Evolutionary conservation across 2,888 invertebrate genomes (phyloP), one percentile per base, ranked within the genome.

Genomic region (Alitta virens): DNA sequence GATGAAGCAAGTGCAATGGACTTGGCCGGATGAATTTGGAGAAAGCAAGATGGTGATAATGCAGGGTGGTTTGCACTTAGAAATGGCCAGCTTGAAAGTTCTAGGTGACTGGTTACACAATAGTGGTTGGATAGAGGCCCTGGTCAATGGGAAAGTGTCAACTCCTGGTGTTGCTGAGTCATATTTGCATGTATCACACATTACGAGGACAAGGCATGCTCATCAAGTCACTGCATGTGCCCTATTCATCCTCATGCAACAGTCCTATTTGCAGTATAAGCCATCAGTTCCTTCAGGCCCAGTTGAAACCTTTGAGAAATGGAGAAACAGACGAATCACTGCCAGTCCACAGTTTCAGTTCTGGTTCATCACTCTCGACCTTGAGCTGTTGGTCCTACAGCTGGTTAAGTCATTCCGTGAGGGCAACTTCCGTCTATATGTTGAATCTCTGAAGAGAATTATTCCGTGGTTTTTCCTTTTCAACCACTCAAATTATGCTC

Each of bases 141-240:
- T 71, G 1, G 64, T 64, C 5, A 62, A 67, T 40, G 67, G 68
- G 43, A 63, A 55, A 25, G 57, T 71, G 40, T 66, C 71, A 16
- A 53, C 71, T 14, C 23, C 68, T 52, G 74, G 74, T 1, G 65
- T 64, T 12, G 64, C 68, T 24, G 67, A 72, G 23, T 72, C 70
- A 25, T 72, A 66, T 53, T 54, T 72, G 7, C 60, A 57, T n/a
- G n/a, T n/a, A n/a, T n/a, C n/a, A n/a, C n/a, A n/a, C n/a, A n/a
- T n/a, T n/a, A n/a, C n/a, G n/a, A n/a, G n/a, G n/a, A n/a, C n/a
- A n/a, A n/a, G n/a, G n/a, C n/a, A n/a, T n/a, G n/a, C n/a, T n/a
- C n/a, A n/a, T n/a, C n/a, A n/a, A n/a, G n/a, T n/a, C n/a, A n/a
- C n/a, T n/a, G n/a, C n/a, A n/a, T n/a, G n/a, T n/a, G n/a, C n/a